These are phyloP conservation scores for Nasonovia ribisnigri DNA, from an alignment of 2,888 invertebrate species.

Conservation along the genomic window DNA sequence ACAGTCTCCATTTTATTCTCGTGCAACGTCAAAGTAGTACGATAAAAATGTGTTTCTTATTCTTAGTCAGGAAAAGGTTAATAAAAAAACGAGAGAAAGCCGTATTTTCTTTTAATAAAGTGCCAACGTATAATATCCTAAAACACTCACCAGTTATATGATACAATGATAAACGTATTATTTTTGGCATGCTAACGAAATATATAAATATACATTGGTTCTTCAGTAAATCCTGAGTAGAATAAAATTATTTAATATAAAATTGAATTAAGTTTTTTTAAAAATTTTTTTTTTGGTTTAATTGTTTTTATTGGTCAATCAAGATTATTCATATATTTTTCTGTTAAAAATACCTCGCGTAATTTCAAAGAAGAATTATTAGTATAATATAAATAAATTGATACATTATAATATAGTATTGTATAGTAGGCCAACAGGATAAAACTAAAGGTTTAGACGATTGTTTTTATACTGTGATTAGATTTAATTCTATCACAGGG, in stretches of 20 bases:
- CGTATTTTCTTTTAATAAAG: conserved; percentile 55
- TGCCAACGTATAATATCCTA: conserved; percentile 35
- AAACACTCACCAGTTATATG: conserved; percentile 25
- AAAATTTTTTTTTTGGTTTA: neutral
- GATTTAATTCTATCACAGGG: neutral
- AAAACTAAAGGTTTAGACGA: neutral
- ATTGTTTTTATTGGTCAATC: neutral
- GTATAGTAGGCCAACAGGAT: neutral
- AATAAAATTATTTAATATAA: neutral
- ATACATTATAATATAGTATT: neutral
- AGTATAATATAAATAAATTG: neutral
- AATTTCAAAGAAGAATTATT: neutral
- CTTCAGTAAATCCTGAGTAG: neutral
- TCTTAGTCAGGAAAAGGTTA: conserved; percentile 56
- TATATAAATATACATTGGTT: conserved; percentile 10
- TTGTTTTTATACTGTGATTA: neutral
- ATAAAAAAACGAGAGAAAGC: conserved; percentile 42
- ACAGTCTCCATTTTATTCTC: conserved; percentile 53
- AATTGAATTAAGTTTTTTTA: neutral
- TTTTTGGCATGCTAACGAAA: conserved; percentile 15
- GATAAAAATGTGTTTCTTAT: conserved; percentile 54
- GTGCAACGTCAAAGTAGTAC: conserved; percentile 23
- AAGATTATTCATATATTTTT: neutral
- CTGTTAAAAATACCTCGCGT: neutral
- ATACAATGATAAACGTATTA: conserved; percentile 46